These are phyloP conservation scores for Drosophila subpulchrella DNA, from an alignment of 1,140 invertebrate genomes.

Conservation along the genomic window DNA sequence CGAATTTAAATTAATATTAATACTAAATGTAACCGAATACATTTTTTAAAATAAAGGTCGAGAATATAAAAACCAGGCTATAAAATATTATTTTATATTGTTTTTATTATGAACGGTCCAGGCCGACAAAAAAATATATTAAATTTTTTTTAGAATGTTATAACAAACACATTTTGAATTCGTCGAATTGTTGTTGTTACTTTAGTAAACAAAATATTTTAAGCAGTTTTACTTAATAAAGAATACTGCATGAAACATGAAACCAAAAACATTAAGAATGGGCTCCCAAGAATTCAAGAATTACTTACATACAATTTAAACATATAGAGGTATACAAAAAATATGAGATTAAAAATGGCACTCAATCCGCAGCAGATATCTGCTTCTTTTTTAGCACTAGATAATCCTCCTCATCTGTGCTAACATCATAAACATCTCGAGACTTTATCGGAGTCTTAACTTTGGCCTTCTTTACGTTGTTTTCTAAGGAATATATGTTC, in stretches of 20 bases:
- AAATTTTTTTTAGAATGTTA: not conserved
- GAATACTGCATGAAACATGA: not conserved
- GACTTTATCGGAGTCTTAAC: conserved; percentile 8
- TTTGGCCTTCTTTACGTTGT: conserved; percentile 19
- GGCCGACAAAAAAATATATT: not conserved
- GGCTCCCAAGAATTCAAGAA: not conserved
- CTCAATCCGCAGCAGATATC: not conserved
- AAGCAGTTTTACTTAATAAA: not conserved
- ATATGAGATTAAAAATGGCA: not conserved
- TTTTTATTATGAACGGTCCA: not conserved
- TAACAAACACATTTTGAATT: not conserved
- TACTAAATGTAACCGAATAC: too few relatives aligned
- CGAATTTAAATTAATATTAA: not conserved
- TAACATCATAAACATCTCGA: conserved; percentile 50
- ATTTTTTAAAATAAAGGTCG: too few relatives aligned
- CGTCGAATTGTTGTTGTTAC: not conserved
- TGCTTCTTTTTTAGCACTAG: conserved; percentile 41
- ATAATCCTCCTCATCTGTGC: conserved; percentile 78
- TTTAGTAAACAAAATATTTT: not conserved
- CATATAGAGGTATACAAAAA: not conserved
- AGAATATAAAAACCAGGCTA: not conserved
- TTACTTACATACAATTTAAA: conserved; percentile 3
- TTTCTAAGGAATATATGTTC: conserved; percentile 25
- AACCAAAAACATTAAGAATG: not conserved
- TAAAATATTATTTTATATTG: not conserved